Evolutionary conservation across 1,140 invertebrate genomes (phyloP), one percentile per base, ranked within the genome.

Genomic region (Galleria mellonella): DNA sequence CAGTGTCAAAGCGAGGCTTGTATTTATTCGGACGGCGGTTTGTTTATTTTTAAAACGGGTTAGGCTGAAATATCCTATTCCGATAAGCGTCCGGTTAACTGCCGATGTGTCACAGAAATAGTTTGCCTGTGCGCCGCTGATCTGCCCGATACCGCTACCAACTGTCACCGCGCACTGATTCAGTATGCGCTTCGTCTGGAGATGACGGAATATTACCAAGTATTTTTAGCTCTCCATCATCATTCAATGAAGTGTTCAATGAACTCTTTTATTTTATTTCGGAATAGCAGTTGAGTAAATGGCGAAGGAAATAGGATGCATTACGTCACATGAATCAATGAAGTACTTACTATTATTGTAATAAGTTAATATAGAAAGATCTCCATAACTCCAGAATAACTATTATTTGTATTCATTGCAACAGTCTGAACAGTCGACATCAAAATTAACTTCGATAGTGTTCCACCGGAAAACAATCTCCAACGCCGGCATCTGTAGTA

Each of bases 1-100:
- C 68, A 70, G 63, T 81, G 76, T 81, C 78, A 78, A 83, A 75
- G 60, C 62, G 60, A 57, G 65, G 62, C 62, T 70, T 69, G 72
- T 77, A 73, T 79, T 77, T 81, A 81, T 73, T 73, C 66, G 70
- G 70, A 72, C 59, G 62, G 49, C 62, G 43, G 72, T 74, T 81
- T 79, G 76, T 82, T 83, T 83, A 81, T 83, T 81, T 75, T 77
- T 70, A 59, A 62, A 83, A 77, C 71, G 67, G 55, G 73, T 79
- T 73, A 60, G 61, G 65, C 62, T 74, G 61, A 83, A 83, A 77
- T 71, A 75, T 50, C 55, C 59, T 48, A 57, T 63, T 44, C 55
- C 65, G 79, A 79, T 81, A 81, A 81, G 68, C 76, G 73, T 71
- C 63, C 65, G 53, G 60, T 59, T 49, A 38, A 35, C 49, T 55